Evolutionary conservation across 2,888 invertebrate species (phyloP).

Genomic region (Sinelater perroti): DNA sequence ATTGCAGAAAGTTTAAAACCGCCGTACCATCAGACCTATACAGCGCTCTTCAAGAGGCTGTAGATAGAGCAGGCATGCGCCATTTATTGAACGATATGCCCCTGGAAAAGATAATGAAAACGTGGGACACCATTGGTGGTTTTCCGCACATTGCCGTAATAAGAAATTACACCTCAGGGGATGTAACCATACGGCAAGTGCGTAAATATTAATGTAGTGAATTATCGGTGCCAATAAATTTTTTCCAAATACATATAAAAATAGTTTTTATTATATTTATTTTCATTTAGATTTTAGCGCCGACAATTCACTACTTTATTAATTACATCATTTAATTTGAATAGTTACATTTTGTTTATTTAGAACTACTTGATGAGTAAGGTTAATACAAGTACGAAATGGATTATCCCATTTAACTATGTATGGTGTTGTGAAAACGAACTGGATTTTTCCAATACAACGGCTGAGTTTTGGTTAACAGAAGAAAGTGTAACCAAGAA

Average conservation of each 20-base stretch:
- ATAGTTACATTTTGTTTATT: no score
- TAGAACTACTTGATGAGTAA: not conserved
- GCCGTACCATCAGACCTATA: conserved; percentile 52
- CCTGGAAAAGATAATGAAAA: conserved; percentile 2
- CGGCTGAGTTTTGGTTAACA: conserved; percentile 36
- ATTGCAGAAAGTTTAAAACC: conserved; percentile 39
- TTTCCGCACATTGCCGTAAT: conserved; percentile 37
- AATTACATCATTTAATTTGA: no score
- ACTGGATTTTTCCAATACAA: conserved; percentile 19
- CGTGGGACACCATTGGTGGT: conserved; percentile 32
- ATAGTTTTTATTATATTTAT: no score
- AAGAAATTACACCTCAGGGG: conserved; percentile 20
- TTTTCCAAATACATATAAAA: no score
- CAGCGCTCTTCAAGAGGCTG: conserved; percentile 44
- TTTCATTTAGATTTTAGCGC: conserved; percentile 4
- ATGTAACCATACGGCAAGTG: conserved; percentile 23
- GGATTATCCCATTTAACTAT: conserved; percentile 29
- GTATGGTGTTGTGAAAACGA: not conserved
- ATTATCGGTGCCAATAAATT: no score
- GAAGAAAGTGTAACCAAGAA: not conserved
- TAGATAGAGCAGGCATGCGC: conserved; percentile 41
- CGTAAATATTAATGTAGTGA: not conserved
- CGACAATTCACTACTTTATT: no score
- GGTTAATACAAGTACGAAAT: not conserved
- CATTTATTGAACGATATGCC: conserved; percentile 10